Percentiles rank a stretch among this genome's conserved stretches.
These are phyloP conservation scores for Nomada hirtipes DNA, from an alignment of 2,888 invertebrate genomes.

Conservation along the genomic window DNA sequence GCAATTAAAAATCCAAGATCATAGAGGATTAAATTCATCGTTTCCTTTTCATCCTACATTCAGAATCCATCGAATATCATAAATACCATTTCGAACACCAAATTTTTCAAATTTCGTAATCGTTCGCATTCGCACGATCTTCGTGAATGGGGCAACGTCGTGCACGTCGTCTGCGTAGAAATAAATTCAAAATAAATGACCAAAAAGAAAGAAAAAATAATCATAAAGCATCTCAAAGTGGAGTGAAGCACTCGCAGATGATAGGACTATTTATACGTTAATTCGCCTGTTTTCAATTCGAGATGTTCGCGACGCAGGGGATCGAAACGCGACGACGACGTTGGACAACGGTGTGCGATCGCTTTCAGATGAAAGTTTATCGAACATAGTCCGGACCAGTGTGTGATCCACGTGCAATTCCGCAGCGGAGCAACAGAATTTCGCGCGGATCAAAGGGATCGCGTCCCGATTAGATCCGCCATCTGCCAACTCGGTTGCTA, in stretches of 20 bases:
- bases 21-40: conserved; percentile 38
- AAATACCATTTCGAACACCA: neutral
- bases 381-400: conserved; percentile 53
- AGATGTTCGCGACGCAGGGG: neutral
- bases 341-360: conserved; percentile 54
- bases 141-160: conserved; percentile 21
- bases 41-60: no score
- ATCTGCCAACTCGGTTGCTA: conserved; percentile 26
- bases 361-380: conserved; percentile 72
- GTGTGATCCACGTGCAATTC: conserved; percentile 6
- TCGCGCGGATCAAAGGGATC: conserved; percentile 58
- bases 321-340: conserved; percentile 30
- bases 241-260: neutral
- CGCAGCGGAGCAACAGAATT: conserved; percentile 23
- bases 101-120: neutral
- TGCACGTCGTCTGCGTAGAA: conserved; percentile 58
- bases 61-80: neutral
- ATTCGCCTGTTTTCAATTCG: conserved; percentile 3
- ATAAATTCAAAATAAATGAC: conserved; percentile 17
- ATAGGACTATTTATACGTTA: neutral
- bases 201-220: neutral
- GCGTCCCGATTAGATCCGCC: conserved; percentile 32
- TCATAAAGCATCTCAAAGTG: neutral
- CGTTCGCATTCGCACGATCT: neutral
- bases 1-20: neutral